Evolutionary conservation across 2,113 vertebrate genomes (phyloP), one percentile per base, ranked within the genome.

Genomic region (Casuarius casuarius): DNA sequence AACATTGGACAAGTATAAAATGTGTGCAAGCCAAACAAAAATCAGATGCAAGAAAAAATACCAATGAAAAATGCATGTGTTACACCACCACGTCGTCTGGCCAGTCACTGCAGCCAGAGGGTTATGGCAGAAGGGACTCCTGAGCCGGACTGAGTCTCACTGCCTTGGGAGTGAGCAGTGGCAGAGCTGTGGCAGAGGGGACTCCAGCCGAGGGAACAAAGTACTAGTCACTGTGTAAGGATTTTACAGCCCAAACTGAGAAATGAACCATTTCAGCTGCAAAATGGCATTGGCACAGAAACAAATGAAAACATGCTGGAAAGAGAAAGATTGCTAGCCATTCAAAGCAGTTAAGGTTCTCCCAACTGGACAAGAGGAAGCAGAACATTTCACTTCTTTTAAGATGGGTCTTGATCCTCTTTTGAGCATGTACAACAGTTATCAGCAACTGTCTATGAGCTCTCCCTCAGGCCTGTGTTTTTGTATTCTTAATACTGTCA

Each of bases 371-470:
- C 17, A 51, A 84, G 65, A 12, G 73, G 23, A 21, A 73, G 52
- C 35, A 58, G 86, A 90, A 40, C 25, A 28, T 66, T 61, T 59
- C 11, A 7, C 17, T 66, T 40, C 48, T 80, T 90, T 67, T 62
- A 42, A 49, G 0, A 7, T 65, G 76, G 40, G 29, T 52, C 72
- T 77, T 70, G 44, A 76, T 74, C n/a, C 26, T 35, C 33, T 3
- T 58, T 76, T 44, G 35, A 44, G 29, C 1, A 2, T 0, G 0
- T 26, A n/a, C 7, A 29, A 28, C n/a, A 31, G 42, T n/a, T 59
- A 56, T 12, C 52, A 76, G 49, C 40, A n/a, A 0, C 58, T n/a
- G 31, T 4, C 66, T n/a, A 66, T 0, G 25, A 88, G 72, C 52
- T 35, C 15, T 33, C 52, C 59, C 63, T 56, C 58, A 85, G 90